These are phyloP conservation scores for Karalla daura DNA, from an alignment of 2,797 vertebrate genomes.

Conservation along the genomic window DNA sequence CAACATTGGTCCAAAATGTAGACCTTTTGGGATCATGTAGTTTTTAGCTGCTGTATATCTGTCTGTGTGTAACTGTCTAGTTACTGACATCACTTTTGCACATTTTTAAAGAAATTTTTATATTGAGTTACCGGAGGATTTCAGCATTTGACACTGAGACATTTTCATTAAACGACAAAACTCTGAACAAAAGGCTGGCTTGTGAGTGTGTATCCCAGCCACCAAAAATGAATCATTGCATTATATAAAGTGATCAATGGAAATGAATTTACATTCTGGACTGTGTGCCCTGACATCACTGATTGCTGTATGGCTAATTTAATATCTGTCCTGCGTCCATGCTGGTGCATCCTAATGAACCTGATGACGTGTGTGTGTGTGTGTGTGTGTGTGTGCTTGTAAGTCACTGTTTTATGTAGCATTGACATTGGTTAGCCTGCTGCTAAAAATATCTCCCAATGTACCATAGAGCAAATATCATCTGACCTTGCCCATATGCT, in stretches of 20 bases:
- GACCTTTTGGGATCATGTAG: not conserved
- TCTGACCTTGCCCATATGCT: not conserved
- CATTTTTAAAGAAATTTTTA: not conserved
- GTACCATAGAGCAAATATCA: not conserved
- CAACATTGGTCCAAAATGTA: too few relatives aligned
- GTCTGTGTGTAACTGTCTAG: not conserved
- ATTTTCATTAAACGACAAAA: not conserved
- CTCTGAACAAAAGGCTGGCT: not conserved
- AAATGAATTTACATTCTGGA: slow-evolving; percentile 4
- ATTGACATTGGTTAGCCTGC: not conserved
- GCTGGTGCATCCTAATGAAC: not conserved
- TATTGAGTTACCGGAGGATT: not conserved
- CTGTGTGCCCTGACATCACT: not conserved
- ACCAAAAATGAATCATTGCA: not conserved
- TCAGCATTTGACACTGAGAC: not conserved
- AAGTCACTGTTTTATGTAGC: not conserved
- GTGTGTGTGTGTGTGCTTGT: not conserved
- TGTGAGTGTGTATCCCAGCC: not conserved
- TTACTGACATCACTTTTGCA: not conserved
- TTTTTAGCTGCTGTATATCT: not conserved
- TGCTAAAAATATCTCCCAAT: not conserved
- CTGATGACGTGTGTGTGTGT: too few relatives aligned
- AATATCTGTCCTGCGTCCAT: not conserved
- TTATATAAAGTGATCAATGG: not conserved
- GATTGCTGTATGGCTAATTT: not conserved